A percentile compares a stretch with the other conserved stretches of the same genome.
phyloP scores from a whole-genome alignment of 1,140 invertebrate species.

The Bombus terrestris region DNA sequence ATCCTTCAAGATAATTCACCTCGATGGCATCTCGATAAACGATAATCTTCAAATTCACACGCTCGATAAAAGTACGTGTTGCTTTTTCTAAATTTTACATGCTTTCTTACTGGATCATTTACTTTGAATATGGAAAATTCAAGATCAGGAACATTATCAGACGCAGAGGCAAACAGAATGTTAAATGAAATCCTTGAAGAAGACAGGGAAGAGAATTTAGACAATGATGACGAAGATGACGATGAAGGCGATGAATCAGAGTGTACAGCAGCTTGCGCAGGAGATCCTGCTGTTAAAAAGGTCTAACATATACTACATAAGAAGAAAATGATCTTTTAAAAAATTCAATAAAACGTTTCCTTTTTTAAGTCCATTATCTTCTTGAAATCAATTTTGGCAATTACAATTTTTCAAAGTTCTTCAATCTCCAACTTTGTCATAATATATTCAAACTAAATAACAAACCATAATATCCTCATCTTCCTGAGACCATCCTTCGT shows the following conservation, averaged over 20 bases:
- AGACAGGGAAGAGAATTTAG: constrained; percentile 27
- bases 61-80: too few relatives aligned
- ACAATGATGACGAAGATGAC: not conserved
- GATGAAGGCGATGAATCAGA: not conserved
- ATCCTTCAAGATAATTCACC: not conserved
- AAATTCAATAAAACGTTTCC: not conserved
- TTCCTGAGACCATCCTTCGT: not conserved
- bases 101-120: not conserved
- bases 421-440: too few relatives aligned
- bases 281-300: not conserved
- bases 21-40: not conserved
- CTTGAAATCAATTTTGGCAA: not conserved
- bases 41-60: constrained; percentile 17
- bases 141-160: not conserved
- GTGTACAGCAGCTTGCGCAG: constrained; percentile 1
- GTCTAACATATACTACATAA: not conserved
- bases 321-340: not conserved
- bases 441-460: too few relatives aligned
- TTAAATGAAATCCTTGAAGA: constrained; percentile 57
- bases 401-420: not conserved
- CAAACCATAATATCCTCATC: not conserved
- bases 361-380: not conserved
- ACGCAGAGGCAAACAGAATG: constrained; percentile 50
- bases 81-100: not conserved
- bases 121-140: constrained; percentile 16